phyloP scores from a whole-genome alignment of 1,140 invertebrate species.

The Magallana ariakensis region DNA sequence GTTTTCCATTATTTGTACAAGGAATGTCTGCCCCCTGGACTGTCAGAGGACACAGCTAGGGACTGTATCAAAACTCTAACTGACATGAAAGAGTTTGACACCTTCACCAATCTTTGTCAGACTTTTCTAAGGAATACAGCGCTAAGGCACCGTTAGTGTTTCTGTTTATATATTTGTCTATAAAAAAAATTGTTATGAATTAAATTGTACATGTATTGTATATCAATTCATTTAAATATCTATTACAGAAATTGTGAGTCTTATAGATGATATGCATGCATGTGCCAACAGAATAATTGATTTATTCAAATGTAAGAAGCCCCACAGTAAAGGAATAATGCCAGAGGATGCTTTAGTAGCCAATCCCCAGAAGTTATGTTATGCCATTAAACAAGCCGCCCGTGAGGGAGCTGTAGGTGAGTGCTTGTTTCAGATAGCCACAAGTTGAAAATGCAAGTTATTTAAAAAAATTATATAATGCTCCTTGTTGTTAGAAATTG shows the following conservation, averaged over 20 bases:
- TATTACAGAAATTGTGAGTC: slow-evolving; percentile 83
- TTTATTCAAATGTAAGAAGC: slow-evolving; percentile 79
- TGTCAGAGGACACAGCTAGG: slow-evolving; percentile 82
- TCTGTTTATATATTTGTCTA: no score
- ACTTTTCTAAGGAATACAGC: slow-evolving; percentile 84
- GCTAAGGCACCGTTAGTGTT: slow-evolving; percentile 84
- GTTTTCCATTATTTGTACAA: slow-evolving; percentile 85
- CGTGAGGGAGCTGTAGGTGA: slow-evolving; percentile 83
- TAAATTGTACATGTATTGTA: neutral
- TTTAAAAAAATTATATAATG: no score
- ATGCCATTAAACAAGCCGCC: slow-evolving; percentile 83
- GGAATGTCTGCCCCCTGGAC: slow-evolving; percentile 83
- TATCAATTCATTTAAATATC: slow-evolving; percentile 14
- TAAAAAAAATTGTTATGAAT: no score
- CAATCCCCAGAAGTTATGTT: slow-evolving; percentile 83
- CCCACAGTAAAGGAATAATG: slow-evolving; percentile 47
- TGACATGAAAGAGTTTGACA: slow-evolving; percentile 81
- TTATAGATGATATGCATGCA: slow-evolving; percentile 84
- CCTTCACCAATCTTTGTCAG: slow-evolving; percentile 82
- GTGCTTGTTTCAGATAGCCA: slow-evolving; percentile 3
- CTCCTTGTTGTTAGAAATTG: no score
- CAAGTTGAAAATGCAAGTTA: no score
- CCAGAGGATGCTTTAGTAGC: slow-evolving; percentile 68
- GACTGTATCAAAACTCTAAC: slow-evolving; percentile 81
- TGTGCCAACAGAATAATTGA: slow-evolving; percentile 83